Conservation (phyloP, 2,888 invertebrate species). For the Plebejus argus region DNA sequence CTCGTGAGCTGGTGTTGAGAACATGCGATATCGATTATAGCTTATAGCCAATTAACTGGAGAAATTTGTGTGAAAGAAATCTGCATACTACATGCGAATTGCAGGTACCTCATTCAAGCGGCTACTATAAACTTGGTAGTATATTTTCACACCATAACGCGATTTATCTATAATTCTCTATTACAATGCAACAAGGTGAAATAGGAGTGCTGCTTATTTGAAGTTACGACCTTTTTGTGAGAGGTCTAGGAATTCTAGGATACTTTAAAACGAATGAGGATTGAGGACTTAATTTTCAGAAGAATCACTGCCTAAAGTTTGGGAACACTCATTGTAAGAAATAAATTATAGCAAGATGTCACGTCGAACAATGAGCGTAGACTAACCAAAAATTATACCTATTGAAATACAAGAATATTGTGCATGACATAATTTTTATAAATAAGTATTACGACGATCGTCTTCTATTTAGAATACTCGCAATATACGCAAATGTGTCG, state of each 20-base stretch:
- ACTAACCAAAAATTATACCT: background rate
- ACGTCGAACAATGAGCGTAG: background rate
- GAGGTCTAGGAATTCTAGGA: background rate
- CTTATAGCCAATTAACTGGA: conserved; percentile 4
- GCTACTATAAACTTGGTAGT: background rate
- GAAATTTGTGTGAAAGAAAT: conserved; percentile 19
- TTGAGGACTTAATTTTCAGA: background rate
- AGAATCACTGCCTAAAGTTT: background rate
- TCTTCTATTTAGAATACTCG: background rate
- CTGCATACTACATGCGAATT: background rate
- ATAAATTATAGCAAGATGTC: background rate
- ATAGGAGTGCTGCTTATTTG: background rate
- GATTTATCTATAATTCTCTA: background rate
- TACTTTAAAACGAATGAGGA: background rate
- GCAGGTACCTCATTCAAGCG: background rate
- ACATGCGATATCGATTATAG: conserved; percentile 9
- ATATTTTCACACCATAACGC: background rate
- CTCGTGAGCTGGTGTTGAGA: background rate
- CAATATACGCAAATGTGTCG: background rate
- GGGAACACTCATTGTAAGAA: background rate
- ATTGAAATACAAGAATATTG: background rate
- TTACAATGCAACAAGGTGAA: background rate
- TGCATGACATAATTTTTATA: conserved; percentile 19
- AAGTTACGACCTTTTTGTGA: background rate
- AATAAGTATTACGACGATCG: background rate